These are phyloP conservation scores for Drosophila incognita DNA, from an alignment of 2,888 invertebrate genomes.

Conservation along the genomic window DNA sequence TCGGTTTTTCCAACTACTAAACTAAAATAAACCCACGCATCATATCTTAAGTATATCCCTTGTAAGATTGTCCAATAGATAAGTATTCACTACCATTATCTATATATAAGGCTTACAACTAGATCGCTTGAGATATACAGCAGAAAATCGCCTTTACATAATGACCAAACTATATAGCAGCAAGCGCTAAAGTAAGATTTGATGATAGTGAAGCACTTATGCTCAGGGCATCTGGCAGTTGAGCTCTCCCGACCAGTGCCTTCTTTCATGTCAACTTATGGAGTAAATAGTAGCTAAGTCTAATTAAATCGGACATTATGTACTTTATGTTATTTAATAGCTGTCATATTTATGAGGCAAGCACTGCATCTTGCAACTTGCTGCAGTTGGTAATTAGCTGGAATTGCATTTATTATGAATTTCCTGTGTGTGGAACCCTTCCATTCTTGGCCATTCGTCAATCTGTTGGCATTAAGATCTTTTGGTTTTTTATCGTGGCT, in stretches of 20 bases:
- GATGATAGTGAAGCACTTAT: not conserved
- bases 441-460: conserved; percentile 27
- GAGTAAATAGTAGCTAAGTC: not conserved
- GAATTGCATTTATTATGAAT: conserved; percentile 19
- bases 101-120: too few species aligned
- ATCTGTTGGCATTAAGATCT: conserved; percentile 37
- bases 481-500: not conserved
- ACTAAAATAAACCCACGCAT: not conserved
- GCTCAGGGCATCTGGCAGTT: not conserved
- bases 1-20: not conserved
- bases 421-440: conserved; percentile 27
- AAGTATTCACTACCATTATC: too few species aligned
- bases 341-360: not conserved
- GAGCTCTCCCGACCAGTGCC: not conserved
- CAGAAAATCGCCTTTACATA: too few species aligned
- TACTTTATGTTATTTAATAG: not conserved
- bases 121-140: too few species aligned
- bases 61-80: too few species aligned
- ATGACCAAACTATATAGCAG: too few species aligned
- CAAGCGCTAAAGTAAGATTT: not conserved
- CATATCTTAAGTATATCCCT: too few species aligned
- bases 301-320: not conserved
- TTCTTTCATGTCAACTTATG: not conserved
- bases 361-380: not conserved
- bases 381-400: conserved; percentile 13